Conservation (phyloP, 2,113 vertebrate species). For the Microtus ochrogaster region DNA sequence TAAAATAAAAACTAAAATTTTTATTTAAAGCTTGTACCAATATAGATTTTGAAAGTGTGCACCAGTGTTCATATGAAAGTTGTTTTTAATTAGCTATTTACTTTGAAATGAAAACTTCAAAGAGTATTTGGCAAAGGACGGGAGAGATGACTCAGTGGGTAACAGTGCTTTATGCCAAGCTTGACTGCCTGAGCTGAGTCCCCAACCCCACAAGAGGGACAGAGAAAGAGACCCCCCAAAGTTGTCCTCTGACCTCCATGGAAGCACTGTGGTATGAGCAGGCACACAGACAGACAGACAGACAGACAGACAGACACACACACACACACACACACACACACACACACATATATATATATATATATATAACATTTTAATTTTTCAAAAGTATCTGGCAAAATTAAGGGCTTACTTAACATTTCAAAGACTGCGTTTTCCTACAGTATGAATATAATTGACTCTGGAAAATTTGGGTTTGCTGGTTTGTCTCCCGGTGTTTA, state of each 20-base stretch:
- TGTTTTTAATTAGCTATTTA: slow-evolving; percentile 1
- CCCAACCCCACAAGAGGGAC: neutral
- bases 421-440: slow-evolving; percentile 32
- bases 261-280: neutral
- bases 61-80: neutral
- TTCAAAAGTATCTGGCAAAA: slow-evolving; percentile 35
- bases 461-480: neutral
- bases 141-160: neutral
- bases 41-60: slow-evolving; percentile 54
- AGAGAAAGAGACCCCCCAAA: neutral
- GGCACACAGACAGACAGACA: neutral
- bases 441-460: slow-evolving; percentile 22
- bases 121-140: neutral
- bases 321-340: no score
- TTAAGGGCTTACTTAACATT: slow-evolving; percentile 30
- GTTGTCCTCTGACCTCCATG: neutral
- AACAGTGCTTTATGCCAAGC: neutral
- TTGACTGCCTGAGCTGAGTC: neutral
- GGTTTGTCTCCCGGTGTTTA: neutral
- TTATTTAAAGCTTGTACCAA: neutral
- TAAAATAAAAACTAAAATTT: neutral
- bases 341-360: neutral
- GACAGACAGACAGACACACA: no score
- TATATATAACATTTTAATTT: neutral
- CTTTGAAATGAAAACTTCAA: slow-evolving; percentile 14